Conservation (phyloP, 1,140 invertebrate species). For the Bombus superbus region DNA sequence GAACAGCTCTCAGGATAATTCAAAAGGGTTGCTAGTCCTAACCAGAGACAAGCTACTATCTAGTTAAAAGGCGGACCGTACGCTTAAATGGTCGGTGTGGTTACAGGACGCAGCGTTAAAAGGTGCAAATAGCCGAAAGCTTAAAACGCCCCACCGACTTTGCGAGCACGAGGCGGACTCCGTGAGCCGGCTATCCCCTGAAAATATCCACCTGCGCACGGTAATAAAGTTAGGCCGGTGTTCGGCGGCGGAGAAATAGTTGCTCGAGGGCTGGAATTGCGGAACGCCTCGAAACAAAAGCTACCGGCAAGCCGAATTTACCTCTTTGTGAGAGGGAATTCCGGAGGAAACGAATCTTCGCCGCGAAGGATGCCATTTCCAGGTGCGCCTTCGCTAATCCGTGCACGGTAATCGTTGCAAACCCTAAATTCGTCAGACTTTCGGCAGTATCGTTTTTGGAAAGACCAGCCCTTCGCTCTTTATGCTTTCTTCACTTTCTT, state of each 20-base stretch:
- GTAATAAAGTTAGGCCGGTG: conserved; percentile 57
- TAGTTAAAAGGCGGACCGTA: conserved; percentile 53
- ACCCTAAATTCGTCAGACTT: background rate
- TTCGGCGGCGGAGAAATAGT: conserved; percentile 5
- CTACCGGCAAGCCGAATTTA: background rate
- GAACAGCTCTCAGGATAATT: conserved; percentile 21
- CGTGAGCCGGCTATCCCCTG: background rate
- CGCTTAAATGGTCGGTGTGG: conserved; percentile 64
- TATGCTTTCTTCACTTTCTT: too few relatives aligned
- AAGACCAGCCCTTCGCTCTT: background rate
- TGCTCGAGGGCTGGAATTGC: conserved; percentile 18
- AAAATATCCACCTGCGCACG: conserved; percentile 25
- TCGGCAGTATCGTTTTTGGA: background rate
- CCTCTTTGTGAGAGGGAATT: background rate
- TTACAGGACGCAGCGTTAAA: conserved; percentile 68
- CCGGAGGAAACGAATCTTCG: background rate
- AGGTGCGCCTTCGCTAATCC: background rate
- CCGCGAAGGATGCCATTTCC: background rate
- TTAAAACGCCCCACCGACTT: conserved; percentile 64
- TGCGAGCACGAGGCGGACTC: conserved; percentile 50
- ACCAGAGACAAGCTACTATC: conserved; percentile 16
- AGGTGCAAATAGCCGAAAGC: conserved; percentile 69
- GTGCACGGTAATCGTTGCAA: background rate
- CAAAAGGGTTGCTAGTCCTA: conserved; percentile 35
- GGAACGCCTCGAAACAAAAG: conserved; percentile 32